Evolutionary conservation across 2,797 vertebrate species (phyloP).

Genomic region (Megaceryle alcyon): DNA sequence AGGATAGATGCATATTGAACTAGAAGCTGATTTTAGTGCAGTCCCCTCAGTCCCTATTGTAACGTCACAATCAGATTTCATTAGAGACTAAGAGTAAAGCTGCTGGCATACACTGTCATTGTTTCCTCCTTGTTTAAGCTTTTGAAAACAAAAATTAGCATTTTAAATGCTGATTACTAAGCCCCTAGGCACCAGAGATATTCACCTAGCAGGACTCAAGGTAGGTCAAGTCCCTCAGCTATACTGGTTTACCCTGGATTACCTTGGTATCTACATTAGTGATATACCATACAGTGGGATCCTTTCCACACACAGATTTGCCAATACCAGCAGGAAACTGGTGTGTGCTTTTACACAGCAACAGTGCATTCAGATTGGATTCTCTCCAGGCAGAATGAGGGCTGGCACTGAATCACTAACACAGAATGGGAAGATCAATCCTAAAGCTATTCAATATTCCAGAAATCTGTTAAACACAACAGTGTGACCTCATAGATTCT

Average conservation of each 20-base stretch:
- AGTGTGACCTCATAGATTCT: fast-evolving
- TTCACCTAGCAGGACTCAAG: neutral
- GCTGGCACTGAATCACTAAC: neutral
- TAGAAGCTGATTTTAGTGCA: neutral
- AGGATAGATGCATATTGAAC: neutral
- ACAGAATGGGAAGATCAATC: neutral
- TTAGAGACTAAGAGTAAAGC: neutral
- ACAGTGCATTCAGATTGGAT: neutral
- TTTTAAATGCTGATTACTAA: neutral
- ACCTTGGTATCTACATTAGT: neutral
- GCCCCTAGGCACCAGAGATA: neutral
- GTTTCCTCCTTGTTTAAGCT: neutral
- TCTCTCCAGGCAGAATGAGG: neutral
- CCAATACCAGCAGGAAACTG: neutral
- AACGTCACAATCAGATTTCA: neutral
- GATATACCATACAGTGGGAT: neutral
- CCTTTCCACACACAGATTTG: neutral
- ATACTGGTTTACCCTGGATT: neutral
- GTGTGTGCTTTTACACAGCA: neutral
- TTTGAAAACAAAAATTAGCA: neutral
- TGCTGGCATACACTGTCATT: neutral
- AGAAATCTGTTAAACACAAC: neutral
- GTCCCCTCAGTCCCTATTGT: neutral
- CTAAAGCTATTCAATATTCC: neutral
- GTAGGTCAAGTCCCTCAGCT: neutral